Conservation (phyloP, 1,140 invertebrate species). For the Bradysia coprophila region DNA sequence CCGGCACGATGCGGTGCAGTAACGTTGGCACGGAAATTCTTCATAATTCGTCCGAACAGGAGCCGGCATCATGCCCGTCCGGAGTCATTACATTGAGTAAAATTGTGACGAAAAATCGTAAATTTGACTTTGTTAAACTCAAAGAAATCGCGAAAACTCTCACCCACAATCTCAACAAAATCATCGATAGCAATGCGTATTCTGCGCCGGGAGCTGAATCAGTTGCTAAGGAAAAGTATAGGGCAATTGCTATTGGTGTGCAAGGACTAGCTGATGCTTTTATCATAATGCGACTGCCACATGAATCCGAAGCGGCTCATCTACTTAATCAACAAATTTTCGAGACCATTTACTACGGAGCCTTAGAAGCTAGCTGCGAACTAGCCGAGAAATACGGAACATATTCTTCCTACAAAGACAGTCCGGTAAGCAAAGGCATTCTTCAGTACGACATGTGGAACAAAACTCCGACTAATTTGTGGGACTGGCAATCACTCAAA, state of each 20-base stretch:
- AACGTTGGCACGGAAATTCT: slow-evolving; percentile 58
- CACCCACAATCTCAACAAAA: slow-evolving; percentile 83
- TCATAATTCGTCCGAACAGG: slow-evolving; percentile 38
- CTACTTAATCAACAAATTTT: slow-evolving; percentile 48
- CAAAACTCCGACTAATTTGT: slow-evolving; percentile 33
- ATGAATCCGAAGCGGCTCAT: slow-evolving; percentile 32
- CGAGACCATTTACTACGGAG: slow-evolving; percentile 51
- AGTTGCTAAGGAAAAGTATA: slow-evolving; percentile 45
- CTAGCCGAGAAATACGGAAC: slow-evolving; percentile 37
- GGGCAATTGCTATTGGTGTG: slow-evolving; percentile 47
- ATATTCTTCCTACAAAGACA: slow-evolving; percentile 46
- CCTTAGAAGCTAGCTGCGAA: slow-evolving; percentile 46
- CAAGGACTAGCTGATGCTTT: slow-evolving; percentile 56
- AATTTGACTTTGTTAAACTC: slow-evolving; percentile 76
- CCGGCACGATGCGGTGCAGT: slow-evolving; percentile 55
- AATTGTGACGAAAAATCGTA: slow-evolving; percentile 44
- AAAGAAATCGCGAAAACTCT: slow-evolving; percentile 72
- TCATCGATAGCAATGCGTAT: slow-evolving; percentile 93
- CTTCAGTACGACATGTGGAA: slow-evolving; percentile 56
- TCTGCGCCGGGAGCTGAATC: slow-evolving; percentile 45
- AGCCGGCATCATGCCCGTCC: slow-evolving; percentile 55
- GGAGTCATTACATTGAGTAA: slow-evolving; percentile 56
- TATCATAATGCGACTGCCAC: slow-evolving; percentile 46
- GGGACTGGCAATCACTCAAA: slow-evolving; percentile 39
- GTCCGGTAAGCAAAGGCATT: slow-evolving; percentile 44